A percentile compares a stretch with the other conserved stretches of the same genome.
Conservation (phyloP, 1,140 invertebrate genomes). For the Mamestra configurata region DNA sequence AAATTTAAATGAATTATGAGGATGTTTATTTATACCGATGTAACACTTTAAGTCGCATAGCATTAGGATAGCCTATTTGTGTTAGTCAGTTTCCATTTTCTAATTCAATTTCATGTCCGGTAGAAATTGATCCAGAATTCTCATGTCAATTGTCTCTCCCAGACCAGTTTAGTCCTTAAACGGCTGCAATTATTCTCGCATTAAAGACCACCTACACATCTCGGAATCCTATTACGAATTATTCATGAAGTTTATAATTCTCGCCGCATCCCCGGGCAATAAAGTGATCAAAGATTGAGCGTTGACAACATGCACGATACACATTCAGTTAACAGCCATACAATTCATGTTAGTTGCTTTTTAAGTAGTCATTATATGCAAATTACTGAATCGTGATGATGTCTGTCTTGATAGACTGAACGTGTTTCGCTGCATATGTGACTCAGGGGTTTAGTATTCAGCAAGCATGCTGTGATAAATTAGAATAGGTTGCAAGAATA, state of each 20-base stretch:
- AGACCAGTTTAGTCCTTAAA: constrained; percentile 13
- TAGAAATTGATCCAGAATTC: background rate
- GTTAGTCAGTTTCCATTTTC: background rate
- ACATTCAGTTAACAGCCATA: constrained; percentile 65
- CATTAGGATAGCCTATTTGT: no score
- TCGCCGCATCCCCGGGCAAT: constrained; percentile 63
- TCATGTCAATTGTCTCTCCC: constrained; percentile 8
- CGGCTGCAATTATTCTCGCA: constrained; percentile 22
- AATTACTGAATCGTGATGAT: constrained; percentile 76
- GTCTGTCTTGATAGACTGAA: constrained; percentile 68
- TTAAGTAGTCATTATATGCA: constrained; percentile 83
- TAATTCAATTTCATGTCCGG: background rate
- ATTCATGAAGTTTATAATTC: constrained; percentile 61
- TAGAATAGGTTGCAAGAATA: constrained; percentile 5
- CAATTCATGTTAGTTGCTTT: constrained; percentile 74
- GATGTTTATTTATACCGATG: no score
- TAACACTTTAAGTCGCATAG: no score
- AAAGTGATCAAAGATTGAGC: constrained; percentile 72
- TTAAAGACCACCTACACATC: constrained; percentile 39
- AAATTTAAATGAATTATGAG: no score
- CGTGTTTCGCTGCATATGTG: constrained; percentile 50
- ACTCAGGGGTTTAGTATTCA: constrained; percentile 40
- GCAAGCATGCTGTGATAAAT: constrained; percentile 36
- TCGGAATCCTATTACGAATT: constrained; percentile 40
- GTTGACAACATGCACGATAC: constrained; percentile 73